These are phyloP conservation scores for Penaeus indicus DNA, from an alignment of 1,140 invertebrate species.

Conservation along the genomic window DNA sequence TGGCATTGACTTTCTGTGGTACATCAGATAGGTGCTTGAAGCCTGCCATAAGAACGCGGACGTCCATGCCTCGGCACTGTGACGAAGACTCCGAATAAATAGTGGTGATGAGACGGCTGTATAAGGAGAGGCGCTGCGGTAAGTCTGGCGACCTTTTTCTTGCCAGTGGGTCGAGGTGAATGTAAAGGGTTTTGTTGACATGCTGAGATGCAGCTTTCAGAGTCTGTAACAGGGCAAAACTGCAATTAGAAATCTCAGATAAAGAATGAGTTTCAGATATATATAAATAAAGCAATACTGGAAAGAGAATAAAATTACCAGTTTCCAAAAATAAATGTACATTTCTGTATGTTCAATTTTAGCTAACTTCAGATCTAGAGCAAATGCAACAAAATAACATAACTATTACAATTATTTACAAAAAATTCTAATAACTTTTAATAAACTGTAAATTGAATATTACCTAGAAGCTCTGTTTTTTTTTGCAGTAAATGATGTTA, in stretches of 20 bases:
- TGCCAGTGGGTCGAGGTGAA: constrained; percentile 57
- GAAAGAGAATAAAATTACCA: too few relatives aligned
- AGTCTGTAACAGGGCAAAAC: neutral
- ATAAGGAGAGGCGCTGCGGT: constrained; percentile 43
- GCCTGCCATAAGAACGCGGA: constrained; percentile 56
- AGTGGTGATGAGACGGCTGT: constrained; percentile 54
- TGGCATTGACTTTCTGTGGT: constrained; percentile 18
- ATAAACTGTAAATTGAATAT: too few relatives aligned
- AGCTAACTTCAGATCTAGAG: too few relatives aligned
- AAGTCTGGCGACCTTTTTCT: neutral
- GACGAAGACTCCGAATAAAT: constrained; percentile 44
- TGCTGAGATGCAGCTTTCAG: constrained; percentile 46
- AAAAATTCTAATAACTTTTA: too few relatives aligned
- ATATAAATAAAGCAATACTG: too few relatives aligned
- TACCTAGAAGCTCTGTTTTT: too few relatives aligned
- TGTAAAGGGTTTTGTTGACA: constrained; percentile 50
- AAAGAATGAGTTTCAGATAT: neutral
- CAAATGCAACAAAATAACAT: too few relatives aligned
- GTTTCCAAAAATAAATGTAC: too few relatives aligned
- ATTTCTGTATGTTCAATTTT: too few relatives aligned
- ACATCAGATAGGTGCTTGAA: constrained; percentile 46
- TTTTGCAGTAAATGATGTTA: too few relatives aligned
- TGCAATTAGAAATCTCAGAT: neutral
- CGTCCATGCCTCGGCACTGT: constrained; percentile 43
- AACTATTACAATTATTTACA: too few relatives aligned